Base-by-base conservation (phyloP, 2,888 invertebrate species). In the Chrysopilus asiliformis region DNA sequence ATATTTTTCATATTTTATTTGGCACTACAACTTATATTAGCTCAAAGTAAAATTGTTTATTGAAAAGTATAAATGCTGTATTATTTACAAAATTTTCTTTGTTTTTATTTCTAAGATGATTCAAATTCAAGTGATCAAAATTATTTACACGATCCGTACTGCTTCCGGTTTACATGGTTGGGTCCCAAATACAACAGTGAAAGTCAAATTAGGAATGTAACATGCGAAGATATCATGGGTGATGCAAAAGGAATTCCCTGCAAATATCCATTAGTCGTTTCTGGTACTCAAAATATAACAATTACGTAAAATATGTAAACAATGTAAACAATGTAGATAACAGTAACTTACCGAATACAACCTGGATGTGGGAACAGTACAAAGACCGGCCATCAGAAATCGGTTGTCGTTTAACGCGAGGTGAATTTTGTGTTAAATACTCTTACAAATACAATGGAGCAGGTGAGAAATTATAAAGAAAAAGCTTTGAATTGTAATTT, bases 151-250 rank as follows among this genome's bases (percentile, higher is more conserved):
- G n/a, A 52, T 34, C 56, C 65, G 0, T 68, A 68, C 50, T 79
- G 79, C 51, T 78, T 71, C 56, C 68, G 72, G 44, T 78, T 75
- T 52, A 76, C 78, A 1, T 79, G 79, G 79, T 58, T 79, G 3
- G 79, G 79, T 0, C 74, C 74, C 1, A 66, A 68, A 42, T 75
- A 55, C 47, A 68, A 70, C 51, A 74, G 74, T 45, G 58, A 66
- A 16, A 70, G 69, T 44, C 54, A 55, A 3, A 69, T 71, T 36
- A 43, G 59, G 42, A 69, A 69, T 45, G 67, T 70, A 2, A 72
- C 69, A 10, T 74, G 74, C 45, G 60, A 64, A 13, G 66, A 68
- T 16, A 63, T 70, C 25, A 70, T 72, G 3, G 59, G 60, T 3
- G 64, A 71, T 14, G 52, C 68, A 7, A 56, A 56, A 15, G 69